phyloP scores from a whole-genome alignment of 2,113 vertebrate genomes.

The Siniperca knerii region DNA sequence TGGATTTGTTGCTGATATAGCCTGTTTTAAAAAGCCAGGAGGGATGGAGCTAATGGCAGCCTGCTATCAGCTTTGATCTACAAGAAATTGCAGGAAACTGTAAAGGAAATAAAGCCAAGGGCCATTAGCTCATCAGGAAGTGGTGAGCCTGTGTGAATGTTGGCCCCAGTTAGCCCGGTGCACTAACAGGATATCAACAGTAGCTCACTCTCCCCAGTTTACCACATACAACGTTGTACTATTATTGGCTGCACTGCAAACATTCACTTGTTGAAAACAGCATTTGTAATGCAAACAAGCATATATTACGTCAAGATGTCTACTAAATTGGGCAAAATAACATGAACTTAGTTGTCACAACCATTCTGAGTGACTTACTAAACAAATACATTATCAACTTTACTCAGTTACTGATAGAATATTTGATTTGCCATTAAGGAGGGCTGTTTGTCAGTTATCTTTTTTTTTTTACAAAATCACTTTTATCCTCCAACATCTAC shows the following conservation, averaged over 20 bases:
- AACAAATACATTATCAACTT: constrained; percentile 20
- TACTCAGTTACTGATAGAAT: not conserved
- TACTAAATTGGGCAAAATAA: not conserved
- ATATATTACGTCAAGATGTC: not conserved
- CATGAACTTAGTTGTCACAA: not conserved
- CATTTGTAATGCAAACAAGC: not conserved
- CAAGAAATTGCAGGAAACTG: constrained; percentile 72
- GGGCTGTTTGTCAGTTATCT: not conserved
- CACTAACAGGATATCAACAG: constrained; percentile 58
- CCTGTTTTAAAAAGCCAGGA: constrained; percentile 21
- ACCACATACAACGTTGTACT: not conserved
- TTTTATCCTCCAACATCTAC: not conserved
- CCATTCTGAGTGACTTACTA: not conserved
- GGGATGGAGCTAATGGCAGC: not conserved
- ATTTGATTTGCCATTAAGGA: not conserved
- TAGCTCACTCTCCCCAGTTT: constrained; percentile 7
- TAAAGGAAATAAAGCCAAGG: constrained; percentile 70
- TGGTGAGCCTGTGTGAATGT: constrained; percentile 60
- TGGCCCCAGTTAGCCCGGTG: constrained; percentile 20
- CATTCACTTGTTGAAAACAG: not conserved
- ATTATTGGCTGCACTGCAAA: constrained; percentile 20
- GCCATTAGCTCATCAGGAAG: constrained; percentile 75
- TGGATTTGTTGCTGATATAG: not conserved
- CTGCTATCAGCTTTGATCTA: constrained; percentile 70
- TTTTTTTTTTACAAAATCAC: not conserved